Percentiles rank a stretch among this genome's conserved stretches.
Evolutionary conservation across 2,797 vertebrate species (phyloP).

Genomic region (Cyclura pinguis): DNA sequence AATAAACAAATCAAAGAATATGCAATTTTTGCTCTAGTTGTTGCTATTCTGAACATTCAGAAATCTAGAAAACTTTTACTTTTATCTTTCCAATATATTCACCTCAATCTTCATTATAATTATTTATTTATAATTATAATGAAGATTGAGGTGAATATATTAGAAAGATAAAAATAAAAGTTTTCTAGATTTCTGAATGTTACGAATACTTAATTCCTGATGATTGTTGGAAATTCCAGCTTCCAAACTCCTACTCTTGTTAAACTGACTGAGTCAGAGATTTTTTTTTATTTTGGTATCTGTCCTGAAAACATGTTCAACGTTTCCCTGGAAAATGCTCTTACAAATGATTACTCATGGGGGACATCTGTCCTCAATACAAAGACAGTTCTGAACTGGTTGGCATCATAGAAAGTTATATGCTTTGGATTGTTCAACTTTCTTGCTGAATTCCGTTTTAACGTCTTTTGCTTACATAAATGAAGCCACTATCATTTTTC

Average conservation of each 20-base stretch:
- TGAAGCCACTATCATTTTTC: not conserved
- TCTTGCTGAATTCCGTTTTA: not conserved
- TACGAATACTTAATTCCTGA: not conserved
- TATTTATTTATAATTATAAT: not conserved
- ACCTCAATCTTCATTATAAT: not conserved
- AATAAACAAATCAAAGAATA: constrained; percentile 3
- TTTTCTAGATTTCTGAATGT: not conserved
- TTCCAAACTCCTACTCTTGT: not conserved
- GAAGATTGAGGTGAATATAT: not conserved
- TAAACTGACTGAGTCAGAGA: not conserved
- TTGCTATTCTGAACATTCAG: not conserved
- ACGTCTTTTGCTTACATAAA: not conserved
- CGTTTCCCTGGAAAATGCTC: not conserved
- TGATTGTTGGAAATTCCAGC: not conserved
- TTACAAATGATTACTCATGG: no score
- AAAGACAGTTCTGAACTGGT: not conserved
- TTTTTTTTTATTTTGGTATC: not conserved
- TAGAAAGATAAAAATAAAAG: not conserved
- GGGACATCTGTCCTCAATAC: not conserved
- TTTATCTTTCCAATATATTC: not conserved
- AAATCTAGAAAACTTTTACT: not conserved
- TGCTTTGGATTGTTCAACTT: not conserved
- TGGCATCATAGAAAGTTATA: not conserved
- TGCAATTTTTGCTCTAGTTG: not conserved
- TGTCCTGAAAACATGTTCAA: not conserved